Conservation (phyloP, 2,888 invertebrate species). For the Piscicola geometra region DNA sequence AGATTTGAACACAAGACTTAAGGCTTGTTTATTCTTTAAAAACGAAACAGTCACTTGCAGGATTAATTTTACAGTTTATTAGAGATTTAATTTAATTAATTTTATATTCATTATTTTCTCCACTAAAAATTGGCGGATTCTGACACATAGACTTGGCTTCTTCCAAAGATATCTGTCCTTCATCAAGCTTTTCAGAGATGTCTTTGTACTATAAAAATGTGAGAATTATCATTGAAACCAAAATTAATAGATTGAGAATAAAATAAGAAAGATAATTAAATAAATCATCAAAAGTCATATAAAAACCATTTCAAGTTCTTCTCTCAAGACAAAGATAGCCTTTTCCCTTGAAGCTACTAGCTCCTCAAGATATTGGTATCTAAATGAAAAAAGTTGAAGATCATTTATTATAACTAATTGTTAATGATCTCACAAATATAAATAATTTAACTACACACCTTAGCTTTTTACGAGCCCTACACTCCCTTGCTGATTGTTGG, state of each 20-base stretch:
- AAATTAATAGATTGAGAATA: too few relatives aligned
- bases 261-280: neutral
- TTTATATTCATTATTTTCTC: too few relatives aligned
- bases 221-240: too few relatives aligned
- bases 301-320: constrained; percentile 81
- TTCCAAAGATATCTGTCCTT: neutral
- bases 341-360: constrained; percentile 86
- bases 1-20: too few relatives aligned
- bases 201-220: neutral
- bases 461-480: constrained; percentile 85
- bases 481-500: constrained; percentile 92
- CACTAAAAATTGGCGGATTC: neutral
- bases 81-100: too few relatives aligned
- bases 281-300: neutral
- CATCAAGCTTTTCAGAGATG: neutral
- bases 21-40: too few relatives aligned
- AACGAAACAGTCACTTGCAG: too few relatives aligned
- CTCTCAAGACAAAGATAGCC: constrained; percentile 77
- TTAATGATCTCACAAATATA: too few relatives aligned
- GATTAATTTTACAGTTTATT: too few relatives aligned
- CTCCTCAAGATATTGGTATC: constrained; percentile 86
- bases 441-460: constrained; percentile 63
- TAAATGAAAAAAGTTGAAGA: too few relatives aligned
- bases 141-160: neutral
- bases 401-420: too few relatives aligned